Conservation (phyloP, 92 coral and sea anemone species). For the Porites cylindrica region DNA sequence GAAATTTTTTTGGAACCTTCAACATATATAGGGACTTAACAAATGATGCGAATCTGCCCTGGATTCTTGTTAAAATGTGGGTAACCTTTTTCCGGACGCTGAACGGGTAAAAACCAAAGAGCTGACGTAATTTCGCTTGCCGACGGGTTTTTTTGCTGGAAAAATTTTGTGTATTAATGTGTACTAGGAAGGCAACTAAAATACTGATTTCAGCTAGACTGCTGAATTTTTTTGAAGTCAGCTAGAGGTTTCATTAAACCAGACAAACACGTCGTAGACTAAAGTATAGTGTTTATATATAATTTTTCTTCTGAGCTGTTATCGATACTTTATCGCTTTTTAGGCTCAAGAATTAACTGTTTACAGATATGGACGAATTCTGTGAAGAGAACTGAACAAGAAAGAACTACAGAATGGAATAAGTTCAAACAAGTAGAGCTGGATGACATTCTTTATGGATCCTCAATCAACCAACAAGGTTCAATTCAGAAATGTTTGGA, state of each 20-base stretch:
- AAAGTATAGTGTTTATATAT: neutral
- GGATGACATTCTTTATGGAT: neutral
- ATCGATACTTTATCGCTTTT: neutral
- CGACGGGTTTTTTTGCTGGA: neutral
- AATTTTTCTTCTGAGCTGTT: neutral
- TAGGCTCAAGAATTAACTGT: neutral
- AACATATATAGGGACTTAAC: neutral
- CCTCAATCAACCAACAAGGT: neutral
- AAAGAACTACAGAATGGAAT: neutral
- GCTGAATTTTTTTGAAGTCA: conserved; percentile 7
- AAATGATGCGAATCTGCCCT: conserved; percentile 12
- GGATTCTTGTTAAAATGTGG: conserved; percentile 6
- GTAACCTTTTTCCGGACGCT: neutral
- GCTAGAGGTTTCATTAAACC: conserved; percentile 1
- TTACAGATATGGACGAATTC: neutral
- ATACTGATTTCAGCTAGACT: neutral
- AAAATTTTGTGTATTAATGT: neutral
- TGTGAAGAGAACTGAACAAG: neutral
- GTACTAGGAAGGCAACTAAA: neutral
- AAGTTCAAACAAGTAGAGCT: neutral
- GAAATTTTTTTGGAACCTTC: neutral
- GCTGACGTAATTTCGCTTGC: neutral
- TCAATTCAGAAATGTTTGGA: neutral
- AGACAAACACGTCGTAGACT: neutral
- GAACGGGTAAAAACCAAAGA: neutral